phyloP scores from a whole-genome alignment of 2,888 invertebrate genomes.

The Melangyna quadrimaculata region DNA sequence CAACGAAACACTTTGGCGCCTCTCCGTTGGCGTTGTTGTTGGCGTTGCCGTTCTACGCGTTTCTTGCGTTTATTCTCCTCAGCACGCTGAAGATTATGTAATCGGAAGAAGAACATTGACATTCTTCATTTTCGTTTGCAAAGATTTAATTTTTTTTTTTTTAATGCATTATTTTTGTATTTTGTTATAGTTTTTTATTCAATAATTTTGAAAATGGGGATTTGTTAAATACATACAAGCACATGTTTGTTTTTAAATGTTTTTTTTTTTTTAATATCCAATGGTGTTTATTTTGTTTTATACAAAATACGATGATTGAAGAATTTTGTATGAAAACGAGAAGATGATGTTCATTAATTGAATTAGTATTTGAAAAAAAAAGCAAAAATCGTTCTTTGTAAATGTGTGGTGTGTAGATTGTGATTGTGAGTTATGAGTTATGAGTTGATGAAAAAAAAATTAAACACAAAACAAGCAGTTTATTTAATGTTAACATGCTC shows the following conservation, averaged over 20 bases:
- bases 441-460: background rate
- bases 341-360: conserved; percentile 15
- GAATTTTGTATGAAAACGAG: conserved; percentile 32
- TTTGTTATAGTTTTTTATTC: background rate
- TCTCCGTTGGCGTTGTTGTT: conserved; percentile 81
- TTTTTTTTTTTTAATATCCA: background rate
- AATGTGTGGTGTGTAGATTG: background rate
- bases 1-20: conserved; percentile 83
- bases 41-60: conserved; percentile 81
- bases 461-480: background rate
- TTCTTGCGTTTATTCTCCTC: conserved; percentile 89
- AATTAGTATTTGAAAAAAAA: conserved; percentile 21
- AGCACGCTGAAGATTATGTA: conserved; percentile 93
- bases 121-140: conserved; percentile 83
- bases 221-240: background rate
- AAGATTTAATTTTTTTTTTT: conserved; percentile 15
- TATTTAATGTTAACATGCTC: too few relatives aligned
- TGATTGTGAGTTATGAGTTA: background rate
- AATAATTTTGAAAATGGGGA: background rate
- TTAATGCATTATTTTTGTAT: background rate
- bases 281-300: conserved; percentile 15
- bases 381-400: background rate
- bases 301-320: conserved; percentile 34
- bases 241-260: conserved; percentile 12
- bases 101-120: conserved; percentile 97